Evolutionary conservation across 2,113 vertebrate genomes (phyloP).

Genomic region (Gymnobelideus leadbeateri): DNA sequence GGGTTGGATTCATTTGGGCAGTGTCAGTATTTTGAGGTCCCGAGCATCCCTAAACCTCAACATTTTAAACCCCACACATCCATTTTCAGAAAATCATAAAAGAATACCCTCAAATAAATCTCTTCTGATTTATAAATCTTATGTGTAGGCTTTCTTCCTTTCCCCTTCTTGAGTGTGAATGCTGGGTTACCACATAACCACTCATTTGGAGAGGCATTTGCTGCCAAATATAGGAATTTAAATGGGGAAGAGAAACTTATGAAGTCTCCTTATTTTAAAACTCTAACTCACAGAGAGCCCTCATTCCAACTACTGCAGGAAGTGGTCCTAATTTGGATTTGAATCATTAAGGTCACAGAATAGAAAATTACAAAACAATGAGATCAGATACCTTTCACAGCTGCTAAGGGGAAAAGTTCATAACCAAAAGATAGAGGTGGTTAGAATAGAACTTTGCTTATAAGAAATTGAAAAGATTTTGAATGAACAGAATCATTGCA

Average conservation of each 20-base stretch:
- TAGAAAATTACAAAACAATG: background rate
- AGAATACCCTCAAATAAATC: background rate
- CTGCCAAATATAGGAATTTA: background rate
- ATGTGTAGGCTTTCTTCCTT: background rate
- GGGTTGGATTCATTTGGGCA: no score
- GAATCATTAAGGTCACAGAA: background rate
- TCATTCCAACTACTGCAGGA: background rate
- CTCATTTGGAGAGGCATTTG: background rate
- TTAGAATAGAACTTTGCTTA: background rate
- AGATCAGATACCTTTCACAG: background rate
- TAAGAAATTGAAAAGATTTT: background rate
- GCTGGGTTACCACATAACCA: background rate
- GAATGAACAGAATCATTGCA: background rate
- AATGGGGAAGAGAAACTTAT: background rate
- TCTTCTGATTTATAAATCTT: background rate
- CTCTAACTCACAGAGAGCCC: background rate
- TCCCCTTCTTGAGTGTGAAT: background rate
- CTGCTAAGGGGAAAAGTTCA: background rate
- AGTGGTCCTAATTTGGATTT: background rate
- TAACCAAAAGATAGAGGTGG: background rate
- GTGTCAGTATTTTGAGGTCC: no score
- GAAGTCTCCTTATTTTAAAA: background rate
- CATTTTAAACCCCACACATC: background rate
- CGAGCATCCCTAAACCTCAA: no score
- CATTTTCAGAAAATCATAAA: background rate